These are phyloP conservation scores for Tympanoctomys barrerae DNA, from an alignment of 2,797 vertebrate species.

Conservation along the genomic window DNA sequence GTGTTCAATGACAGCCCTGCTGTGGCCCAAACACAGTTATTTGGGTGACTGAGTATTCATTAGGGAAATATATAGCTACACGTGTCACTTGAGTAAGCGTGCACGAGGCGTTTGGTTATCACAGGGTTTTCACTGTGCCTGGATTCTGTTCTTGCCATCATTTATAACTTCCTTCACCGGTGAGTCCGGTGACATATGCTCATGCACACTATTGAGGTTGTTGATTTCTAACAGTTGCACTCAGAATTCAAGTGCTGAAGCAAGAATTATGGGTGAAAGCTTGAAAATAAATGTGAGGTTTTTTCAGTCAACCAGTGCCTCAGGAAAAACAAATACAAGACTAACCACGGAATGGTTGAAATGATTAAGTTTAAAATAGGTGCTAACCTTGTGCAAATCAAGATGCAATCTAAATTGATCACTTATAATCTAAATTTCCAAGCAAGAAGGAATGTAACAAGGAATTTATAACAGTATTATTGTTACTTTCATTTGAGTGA, in stretches of 20 bases:
- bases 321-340: slow-evolving; percentile 21
- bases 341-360: not conserved
- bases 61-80: not conserved
- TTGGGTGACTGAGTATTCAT: not conserved
- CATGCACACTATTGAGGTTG: not conserved
- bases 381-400: slow-evolving; percentile 32
- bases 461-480: slow-evolving; percentile 42
- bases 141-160: not conserved
- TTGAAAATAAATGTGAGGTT: not conserved
- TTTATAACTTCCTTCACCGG: not conserved
- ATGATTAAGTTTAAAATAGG: not conserved
- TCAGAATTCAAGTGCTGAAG: slow-evolving; percentile 42
- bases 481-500: slow-evolving; percentile 35
- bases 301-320: slow-evolving; percentile 5
- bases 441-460: not conserved
- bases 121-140: not conserved
- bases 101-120: not conserved
- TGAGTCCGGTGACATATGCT: not conserved
- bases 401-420: not conserved
- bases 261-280: not conserved
- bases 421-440: slow-evolving; percentile 34
- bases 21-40: not conserved
- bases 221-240: not conserved
- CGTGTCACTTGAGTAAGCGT: not conserved
- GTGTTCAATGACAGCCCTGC: not conserved